Base-by-base conservation (phyloP, 2,113 vertebrate species). In the Paramisgurnus dabryanus region DNA sequence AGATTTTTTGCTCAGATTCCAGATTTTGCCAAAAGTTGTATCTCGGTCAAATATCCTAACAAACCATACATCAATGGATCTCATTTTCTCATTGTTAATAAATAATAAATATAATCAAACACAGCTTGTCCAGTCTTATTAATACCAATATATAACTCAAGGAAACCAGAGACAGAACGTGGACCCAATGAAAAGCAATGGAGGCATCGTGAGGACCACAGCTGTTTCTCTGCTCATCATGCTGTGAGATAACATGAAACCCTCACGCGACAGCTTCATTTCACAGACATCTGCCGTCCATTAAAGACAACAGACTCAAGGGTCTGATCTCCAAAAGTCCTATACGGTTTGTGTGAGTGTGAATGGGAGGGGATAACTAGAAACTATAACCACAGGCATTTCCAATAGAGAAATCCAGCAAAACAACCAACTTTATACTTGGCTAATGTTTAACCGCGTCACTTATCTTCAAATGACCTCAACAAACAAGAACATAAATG, bases 211-310 rank as follows among this genome's bases (percentile, higher is more conserved):
- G 76, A 88, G 80, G 82, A 87, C 83, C 49, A 27, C 92, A 92
- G 91, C 92, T 92, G 92, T 90, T 91, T 85, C 89, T 76, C 86
- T 91, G 91, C 91, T 92, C 90, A 91, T 91, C 90, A 90, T 80
- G 91, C 91, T 90, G 91, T 80, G 90, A 90, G 86, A 89, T 91
- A 93, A 91, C 92, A 89, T 90, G 89, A 93, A 92, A 92, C 91
- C 89, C 92, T 93, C 92, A 91, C 90, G 89, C 90, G 91, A 91
- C 79, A 83, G 86, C 88, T 90, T 90, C 88, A 69, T 78, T 85
- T 89, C 89, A 87, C 85, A 88, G 86, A 92, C 91, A 93, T 93
- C 91, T 94, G 93, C 91, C 90, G 89, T 90, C 88, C 90, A 94
- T 94, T 94, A 93, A 83, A 81, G 84, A 90, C 85, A 84, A 85